Percentiles rank a stretch among this genome's conserved stretches.
Conservation (phyloP, 1,140 invertebrate genomes). For the Lineus longissimus region DNA sequence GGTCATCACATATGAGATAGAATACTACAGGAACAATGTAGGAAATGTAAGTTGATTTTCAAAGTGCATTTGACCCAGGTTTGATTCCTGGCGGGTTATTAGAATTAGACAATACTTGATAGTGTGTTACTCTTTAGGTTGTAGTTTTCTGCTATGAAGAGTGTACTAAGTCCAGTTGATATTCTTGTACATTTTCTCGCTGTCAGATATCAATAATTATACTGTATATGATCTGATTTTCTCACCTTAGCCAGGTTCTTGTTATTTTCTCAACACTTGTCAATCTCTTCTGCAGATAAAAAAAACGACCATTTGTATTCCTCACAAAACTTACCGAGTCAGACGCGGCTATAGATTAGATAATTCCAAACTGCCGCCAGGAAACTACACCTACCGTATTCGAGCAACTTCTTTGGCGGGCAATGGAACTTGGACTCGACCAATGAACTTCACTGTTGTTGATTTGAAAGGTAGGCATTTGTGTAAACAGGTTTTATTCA, state of each 20-base stretch:
- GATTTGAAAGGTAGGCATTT: conserved; percentile 24
- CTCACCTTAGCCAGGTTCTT: no score
- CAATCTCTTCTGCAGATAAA: background rate
- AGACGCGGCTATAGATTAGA: conserved; percentile 34
- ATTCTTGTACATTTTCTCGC: no score
- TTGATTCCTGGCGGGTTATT: no score
- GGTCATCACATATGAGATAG: conserved; percentile 76
- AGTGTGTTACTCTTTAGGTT: no score
- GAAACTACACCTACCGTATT: conserved; percentile 78
- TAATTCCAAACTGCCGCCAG: conserved; percentile 61
- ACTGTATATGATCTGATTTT: no score
- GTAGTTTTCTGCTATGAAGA: no score
- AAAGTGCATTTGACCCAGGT: no score
- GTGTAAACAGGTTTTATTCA: no score
- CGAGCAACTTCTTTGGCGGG: conserved; percentile 75
- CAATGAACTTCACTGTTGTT: conserved; percentile 65
- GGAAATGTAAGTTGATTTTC: conserved; percentile 38
- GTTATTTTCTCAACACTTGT: no score
- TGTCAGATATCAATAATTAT: no score
- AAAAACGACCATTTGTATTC: conserved; percentile 58
- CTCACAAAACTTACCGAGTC: conserved; percentile 54
- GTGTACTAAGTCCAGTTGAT: no score
- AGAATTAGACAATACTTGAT: no score
- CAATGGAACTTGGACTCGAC: conserved; percentile 65
- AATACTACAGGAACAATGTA: conserved; percentile 65